Evolutionary conservation across 1,140 invertebrate genomes (phyloP), one percentile per base, ranked within the genome.

Genomic region (Aradophagus sp.): DNA sequence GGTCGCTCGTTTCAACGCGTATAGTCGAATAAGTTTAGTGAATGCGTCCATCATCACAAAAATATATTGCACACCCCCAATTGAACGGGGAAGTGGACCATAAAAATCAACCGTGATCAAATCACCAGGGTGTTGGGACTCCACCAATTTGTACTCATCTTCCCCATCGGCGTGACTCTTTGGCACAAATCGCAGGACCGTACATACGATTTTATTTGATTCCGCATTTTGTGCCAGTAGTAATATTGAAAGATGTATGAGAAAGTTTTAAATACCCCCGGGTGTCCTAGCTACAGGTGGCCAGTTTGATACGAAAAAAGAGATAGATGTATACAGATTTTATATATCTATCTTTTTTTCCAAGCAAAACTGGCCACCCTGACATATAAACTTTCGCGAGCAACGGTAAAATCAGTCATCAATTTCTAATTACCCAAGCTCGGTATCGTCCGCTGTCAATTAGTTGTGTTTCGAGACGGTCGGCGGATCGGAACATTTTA

Each of bases 1-100:
- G 1, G 66, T 73, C 2, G 78, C 75, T 31, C 52, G 71, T 55
- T 67, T 55, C 19, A 53, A 7, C 12, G 38, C 39, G 5, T 48
- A 48, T 26, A 48, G 16, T 59, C 12, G 13, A 7, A 59, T 38
- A 0, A 39, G 7, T 15, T 59, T 59, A 7, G 44, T 35, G 26
- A 59, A 59, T 0, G 13, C 27, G 16, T 59, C 44, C 2, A 48
- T 5, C 0, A 59, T 5, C 0, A 59, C 42, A 48, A 59, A 59
- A 5, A 59, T 32, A 26, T 48, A 59, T 48, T 59, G 44, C 1
- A 59, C 42, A 0, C 42, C 55, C 1, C 35, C 42, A 0, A 15
- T 38, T 27, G 53, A 38, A 5, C 38, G 20, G 0, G 52, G 52
- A 8, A 56, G 10, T 0, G 39, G 39, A 0, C 31, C 52, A 27